A percentile compares a stretch with the other conserved stretches of the same genome.
Conservation (phyloP, 2,797 vertebrate genomes). For the Ptychadena robeensis region DNA sequence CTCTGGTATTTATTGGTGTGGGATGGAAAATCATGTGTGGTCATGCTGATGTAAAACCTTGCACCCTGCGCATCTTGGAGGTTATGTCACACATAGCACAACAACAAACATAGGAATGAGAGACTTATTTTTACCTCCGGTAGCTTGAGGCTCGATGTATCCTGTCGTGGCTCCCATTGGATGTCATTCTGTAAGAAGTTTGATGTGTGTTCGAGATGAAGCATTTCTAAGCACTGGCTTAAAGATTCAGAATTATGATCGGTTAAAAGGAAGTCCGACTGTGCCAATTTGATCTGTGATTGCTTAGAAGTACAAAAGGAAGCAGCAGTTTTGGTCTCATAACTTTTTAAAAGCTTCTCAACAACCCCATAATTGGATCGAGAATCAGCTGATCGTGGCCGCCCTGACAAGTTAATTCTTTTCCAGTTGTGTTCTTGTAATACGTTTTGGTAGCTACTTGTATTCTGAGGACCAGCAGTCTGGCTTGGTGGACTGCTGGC, state of each 20-base stretch:
- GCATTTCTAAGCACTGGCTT: constrained; percentile 79
- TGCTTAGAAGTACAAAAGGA: constrained; percentile 67
- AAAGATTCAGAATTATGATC: constrained; percentile 70
- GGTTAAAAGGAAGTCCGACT: constrained; percentile 66
- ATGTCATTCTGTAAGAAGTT: constrained; percentile 64
- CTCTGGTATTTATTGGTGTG: not conserved
- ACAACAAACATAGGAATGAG: constrained; percentile 12
- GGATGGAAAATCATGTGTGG: not conserved
- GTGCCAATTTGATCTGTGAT: constrained; percentile 69
- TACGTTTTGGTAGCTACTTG: constrained; percentile 70
- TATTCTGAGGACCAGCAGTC: constrained; percentile 72
- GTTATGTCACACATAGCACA: not conserved
- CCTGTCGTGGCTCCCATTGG: constrained; percentile 69
- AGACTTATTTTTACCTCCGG: constrained; percentile 72
- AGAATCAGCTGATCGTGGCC: constrained; percentile 89
- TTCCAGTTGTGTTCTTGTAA: constrained; percentile 87
- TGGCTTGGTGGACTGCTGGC: constrained; percentile 64
- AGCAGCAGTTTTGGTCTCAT: constrained; percentile 78
- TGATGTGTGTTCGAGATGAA: constrained; percentile 77
- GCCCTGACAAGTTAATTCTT: constrained; percentile 88
- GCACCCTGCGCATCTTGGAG: not conserved
- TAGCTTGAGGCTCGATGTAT: constrained; percentile 69
- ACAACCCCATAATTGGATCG: constrained; percentile 94
- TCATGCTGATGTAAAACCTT: too few relatives aligned
- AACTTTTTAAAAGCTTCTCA: constrained; percentile 91